Conservation (phyloP, 2,888 invertebrate species). For the Smittia aterrima region DNA sequence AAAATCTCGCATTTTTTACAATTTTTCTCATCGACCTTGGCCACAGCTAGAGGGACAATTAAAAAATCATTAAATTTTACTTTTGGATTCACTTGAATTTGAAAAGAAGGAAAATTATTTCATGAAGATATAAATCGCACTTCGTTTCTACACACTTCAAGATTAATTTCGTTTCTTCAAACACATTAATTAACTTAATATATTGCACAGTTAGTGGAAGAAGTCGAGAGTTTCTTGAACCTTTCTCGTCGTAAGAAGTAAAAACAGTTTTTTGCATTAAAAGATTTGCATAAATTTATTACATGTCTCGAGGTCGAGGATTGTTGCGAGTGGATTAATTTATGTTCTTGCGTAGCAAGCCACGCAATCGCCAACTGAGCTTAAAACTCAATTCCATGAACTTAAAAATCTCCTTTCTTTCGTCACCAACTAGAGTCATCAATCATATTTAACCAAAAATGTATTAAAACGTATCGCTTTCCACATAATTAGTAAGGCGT, state of each 20-base stretch:
- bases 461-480: neutral
- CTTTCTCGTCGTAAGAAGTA: neutral
- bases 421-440: neutral
- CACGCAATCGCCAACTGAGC: too few species aligned
- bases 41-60: neutral
- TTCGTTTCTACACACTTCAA: neutral
- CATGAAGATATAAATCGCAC: neutral
- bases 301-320: neutral
- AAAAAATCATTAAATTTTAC: too few species aligned
- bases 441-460: neutral
- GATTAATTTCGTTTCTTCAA: neutral
- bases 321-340: neutral
- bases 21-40: neutral
- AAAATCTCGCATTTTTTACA: neutral
- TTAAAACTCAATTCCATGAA: too few species aligned
- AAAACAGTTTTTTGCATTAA: neutral
- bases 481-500: neutral
- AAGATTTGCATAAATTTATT: conserved; percentile 23
- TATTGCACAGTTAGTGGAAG: neutral
- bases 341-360: too few species aligned
- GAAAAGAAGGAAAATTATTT: too few species aligned
- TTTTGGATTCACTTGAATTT: too few species aligned
- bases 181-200: neutral
- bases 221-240: conserved; percentile 9
- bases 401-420: too few species aligned